Conservation (phyloP, 2,113 vertebrate genomes). For the Hiodon alosoides region DNA sequence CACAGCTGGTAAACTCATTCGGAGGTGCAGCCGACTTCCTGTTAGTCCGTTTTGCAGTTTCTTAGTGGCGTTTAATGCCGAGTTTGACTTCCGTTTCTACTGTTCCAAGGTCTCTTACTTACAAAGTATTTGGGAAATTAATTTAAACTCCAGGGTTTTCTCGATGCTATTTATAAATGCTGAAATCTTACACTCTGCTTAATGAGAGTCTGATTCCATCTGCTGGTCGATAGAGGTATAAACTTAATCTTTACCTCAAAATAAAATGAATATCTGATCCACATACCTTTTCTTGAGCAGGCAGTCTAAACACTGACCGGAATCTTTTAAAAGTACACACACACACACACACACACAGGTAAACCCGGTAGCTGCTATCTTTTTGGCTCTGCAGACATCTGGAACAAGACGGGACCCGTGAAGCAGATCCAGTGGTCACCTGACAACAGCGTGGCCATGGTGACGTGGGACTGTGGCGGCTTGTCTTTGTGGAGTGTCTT, state of each 20-base stretch:
- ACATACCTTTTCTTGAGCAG: no score
- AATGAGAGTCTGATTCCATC: conserved; percentile 21
- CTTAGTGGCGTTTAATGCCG: no score
- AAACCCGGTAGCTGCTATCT: background rate
- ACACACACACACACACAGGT: no score
- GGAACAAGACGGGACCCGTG: conserved; percentile 94
- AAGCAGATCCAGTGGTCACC: conserved; percentile 92
- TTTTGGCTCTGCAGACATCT: conserved; percentile 72
- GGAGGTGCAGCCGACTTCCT: no score
- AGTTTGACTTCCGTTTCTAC: background rate
- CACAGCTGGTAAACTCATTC: no score
- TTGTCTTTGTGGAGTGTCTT: conserved; percentile 97
- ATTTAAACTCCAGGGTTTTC: background rate
- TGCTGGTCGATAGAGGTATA: conserved; percentile 22
- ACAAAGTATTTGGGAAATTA: no score
- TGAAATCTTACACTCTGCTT: background rate
- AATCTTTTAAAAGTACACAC: no score
- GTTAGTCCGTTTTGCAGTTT: no score
- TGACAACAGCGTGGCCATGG: conserved; percentile 89
- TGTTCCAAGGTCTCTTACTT: background rate
- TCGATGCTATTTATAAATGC: background rate
- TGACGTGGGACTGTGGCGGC: conserved; percentile 92
- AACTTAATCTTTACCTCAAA: background rate
- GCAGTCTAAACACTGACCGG: no score
- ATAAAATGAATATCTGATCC: background rate